A percentile compares a stretch with the other conserved stretches of the same genome.
phyloP scores from a whole-genome alignment of 2,797 vertebrate species.

The Melopsittacus undulatus region DNA sequence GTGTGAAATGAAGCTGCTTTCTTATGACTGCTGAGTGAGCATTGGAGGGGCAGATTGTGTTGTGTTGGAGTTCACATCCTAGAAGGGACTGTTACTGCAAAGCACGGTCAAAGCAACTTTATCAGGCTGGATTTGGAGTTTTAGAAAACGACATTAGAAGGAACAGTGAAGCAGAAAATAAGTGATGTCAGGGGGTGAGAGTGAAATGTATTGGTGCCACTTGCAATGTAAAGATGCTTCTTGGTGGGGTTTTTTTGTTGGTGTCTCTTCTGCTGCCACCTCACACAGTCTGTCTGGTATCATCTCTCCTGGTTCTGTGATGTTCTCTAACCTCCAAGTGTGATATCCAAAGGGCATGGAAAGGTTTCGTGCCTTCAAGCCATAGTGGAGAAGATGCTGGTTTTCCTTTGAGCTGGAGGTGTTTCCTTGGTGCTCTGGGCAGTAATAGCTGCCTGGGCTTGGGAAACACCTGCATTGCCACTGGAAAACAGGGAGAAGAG shows the following conservation, averaged over 20 bases:
- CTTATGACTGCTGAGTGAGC: neutral
- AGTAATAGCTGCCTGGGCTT: neutral
- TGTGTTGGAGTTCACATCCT: neutral
- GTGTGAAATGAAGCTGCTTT: neutral
- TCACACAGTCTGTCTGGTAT: accelerated
- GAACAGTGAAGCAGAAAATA: neutral
- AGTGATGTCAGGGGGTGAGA: neutral
- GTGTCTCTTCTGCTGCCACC: neutral
- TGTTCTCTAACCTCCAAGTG: neutral
- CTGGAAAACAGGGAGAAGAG: neutral
- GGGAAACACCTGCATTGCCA: accelerated
- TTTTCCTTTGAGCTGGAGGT: too few relatives aligned
- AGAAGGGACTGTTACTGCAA: neutral
- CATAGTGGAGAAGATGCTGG: accelerated
- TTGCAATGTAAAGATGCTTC: neutral
- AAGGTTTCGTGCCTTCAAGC: neutral
- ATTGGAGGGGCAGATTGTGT: too few relatives aligned
- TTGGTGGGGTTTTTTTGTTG: accelerated
- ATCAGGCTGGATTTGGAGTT: neutral
- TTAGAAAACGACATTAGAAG: neutral
- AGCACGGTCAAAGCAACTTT: neutral
- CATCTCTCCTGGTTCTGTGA: neutral
- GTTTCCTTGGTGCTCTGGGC: accelerated
- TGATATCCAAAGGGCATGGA: neutral
- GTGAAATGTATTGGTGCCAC: neutral